Evolutionary conservation across 2,113 vertebrate species (phyloP), one percentile per base, ranked within the genome.

Genomic region (Eleginops maclovinus): DNA sequence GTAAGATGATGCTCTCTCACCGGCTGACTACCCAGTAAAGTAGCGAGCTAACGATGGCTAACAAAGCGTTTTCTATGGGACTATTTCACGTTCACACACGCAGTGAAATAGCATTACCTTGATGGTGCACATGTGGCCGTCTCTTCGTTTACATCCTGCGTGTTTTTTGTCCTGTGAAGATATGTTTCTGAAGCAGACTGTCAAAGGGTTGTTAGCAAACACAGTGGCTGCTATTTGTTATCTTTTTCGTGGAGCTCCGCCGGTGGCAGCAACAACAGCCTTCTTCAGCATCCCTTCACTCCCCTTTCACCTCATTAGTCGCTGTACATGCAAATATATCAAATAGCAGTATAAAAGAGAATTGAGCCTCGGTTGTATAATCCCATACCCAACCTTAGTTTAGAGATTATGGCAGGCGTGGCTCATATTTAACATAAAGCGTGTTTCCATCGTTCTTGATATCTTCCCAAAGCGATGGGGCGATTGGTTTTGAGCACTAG

Each of bases 201-300:
- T 24, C 0, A 2, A 6, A 28, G 26, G 28, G 41, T 44, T 60
- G 53, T 64, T 69, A 55, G 22, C 12, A 47, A 3, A 63, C 40
- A 58, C 43, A 60, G 24, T 40, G 47, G 59, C 41, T 55, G 69
- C 71, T 75, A 28, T 71, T 51, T 67, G 54, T 51, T 60, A 7
- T 64, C 51, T 47, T 63, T 22, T 11, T 49, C 41, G 12, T 43
- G 51, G n/a, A 44, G 64, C 59, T n/a, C 16, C 60, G 13, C 54
- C 59, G 68, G 47, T 61, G 17, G 36, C 36, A 31, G 36, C 36
- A 31, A 63, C 68, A 66, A 19, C 75, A 74, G 21, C 65, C 21
- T 73, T 40, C 40, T 11, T 55, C 86, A 87, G 73, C 89, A 87
- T 89, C 82, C 73, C 44, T 63, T 16, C 2, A 60, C 47, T 66